A percentile compares a stretch with the other conserved stretches of the same genome.
Evolutionary conservation across 2,888 invertebrate genomes (phyloP).

Genomic region (Carcina quercana): DNA sequence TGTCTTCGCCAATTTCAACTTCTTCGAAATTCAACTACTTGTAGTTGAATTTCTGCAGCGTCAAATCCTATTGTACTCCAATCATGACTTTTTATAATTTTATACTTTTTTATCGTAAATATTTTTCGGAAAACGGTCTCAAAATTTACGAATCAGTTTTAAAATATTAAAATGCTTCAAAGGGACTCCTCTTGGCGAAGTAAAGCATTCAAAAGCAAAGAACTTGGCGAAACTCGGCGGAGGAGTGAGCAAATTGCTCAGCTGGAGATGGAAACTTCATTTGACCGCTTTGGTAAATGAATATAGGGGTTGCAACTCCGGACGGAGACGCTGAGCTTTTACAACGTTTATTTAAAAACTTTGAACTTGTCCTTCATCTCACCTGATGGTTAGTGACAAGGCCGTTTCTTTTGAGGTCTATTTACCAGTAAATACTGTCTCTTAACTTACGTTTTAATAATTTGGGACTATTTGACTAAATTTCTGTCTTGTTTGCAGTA

Average conservation of each 20-base stretch:
- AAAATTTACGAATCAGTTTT: conserved; percentile 1
- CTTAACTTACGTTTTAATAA: no score
- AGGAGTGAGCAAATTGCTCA: conserved; percentile 27
- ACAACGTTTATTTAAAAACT: neutral
- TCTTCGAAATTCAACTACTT: no score
- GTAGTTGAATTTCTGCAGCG: no score
- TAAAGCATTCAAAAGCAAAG: conserved; percentile 5
- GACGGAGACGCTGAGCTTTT: neutral
- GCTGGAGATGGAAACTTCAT: conserved; percentile 24
- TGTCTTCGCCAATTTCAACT: no score
- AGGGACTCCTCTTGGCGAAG: conserved; percentile 2
- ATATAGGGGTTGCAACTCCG: conserved; percentile 17
- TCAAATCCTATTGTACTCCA: no score
- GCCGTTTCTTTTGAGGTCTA: no score
- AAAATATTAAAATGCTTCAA: conserved; percentile 2
- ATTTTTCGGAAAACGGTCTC: neutral
- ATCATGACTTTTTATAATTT: no score
- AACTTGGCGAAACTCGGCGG: conserved; percentile 5
- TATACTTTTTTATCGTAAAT: no score
- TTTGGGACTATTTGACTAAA: no score
- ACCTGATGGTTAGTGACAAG: neutral
- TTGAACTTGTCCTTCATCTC: neutral
- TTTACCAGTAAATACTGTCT: no score
- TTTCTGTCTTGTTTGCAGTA: no score
- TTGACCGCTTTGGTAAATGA: conserved; percentile 27